Evolutionary conservation across 2,888 invertebrate species (phyloP), one percentile per base, ranked within the genome.

Genomic region (Xylophagus ater): DNA sequence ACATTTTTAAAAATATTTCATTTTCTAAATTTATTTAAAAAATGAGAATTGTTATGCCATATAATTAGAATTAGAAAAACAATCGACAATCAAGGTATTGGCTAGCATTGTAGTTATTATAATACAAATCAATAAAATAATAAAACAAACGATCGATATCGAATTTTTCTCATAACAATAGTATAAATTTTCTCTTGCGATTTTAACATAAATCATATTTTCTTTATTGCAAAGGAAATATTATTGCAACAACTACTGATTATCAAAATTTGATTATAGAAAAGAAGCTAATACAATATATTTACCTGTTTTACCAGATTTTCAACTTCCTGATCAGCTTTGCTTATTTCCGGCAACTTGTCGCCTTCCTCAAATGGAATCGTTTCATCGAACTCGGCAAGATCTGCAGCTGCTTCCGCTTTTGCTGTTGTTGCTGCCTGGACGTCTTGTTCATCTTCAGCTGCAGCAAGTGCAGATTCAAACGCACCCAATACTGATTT

Each of bases 361-460:
- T 67, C 69, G 24, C 69, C 69, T 40, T 84, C 85, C 41, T 85
- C 85, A 49, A 89, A 72, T 31, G 93, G 92, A 66, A 90, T 85
- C 53, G 78, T 84, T 67, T 96, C 94, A 68, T 94, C 94, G 68
- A 94, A 94, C 68, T 94, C 94, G 1, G 88, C 92, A 48, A 93
- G 72, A 63, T 90, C 89, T 10, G 84, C 84, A 46, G 81, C 81
- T 25, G 80, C 86, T 67, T 96, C 94, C 4, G 87, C 89, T 53
- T 85, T 83, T 3, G 92, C 92, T 1, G 81, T 84, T 53, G 75
- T 76, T 2, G 92, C 89, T 7, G 94, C 94, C 51, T 81, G 79
- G 14, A 89, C 92, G 68, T 96, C 96, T 42, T 84, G 83, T 59
- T 92, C 94, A 66, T 96, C 96, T 66, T 96, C 94, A 34, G 86